phyloP scores from a whole-genome alignment of 2,888 invertebrate species.

The Timema cristinae region DNA sequence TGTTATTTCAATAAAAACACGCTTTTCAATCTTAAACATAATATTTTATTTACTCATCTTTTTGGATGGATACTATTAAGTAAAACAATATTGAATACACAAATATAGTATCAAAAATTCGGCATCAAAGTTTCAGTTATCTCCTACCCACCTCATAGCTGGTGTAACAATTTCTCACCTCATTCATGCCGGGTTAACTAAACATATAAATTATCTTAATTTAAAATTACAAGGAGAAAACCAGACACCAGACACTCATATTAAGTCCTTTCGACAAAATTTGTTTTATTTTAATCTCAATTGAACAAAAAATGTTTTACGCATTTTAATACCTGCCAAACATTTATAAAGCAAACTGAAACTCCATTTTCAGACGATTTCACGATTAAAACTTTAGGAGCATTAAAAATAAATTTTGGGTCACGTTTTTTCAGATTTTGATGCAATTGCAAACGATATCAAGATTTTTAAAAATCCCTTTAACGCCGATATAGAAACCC shows the following conservation, averaged over 20 bases:
- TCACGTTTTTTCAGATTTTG: slow-evolving; percentile 30
- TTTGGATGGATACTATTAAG: no score
- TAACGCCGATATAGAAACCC: slow-evolving; percentile 31
- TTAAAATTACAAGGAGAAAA: slow-evolving; percentile 36
- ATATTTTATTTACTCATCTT: no score
- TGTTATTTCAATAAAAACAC: no score
- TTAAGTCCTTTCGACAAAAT: slow-evolving; percentile 33
- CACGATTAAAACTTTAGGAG: slow-evolving; percentile 34
- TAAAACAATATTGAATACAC: no score
- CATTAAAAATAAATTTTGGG: slow-evolving; percentile 36
- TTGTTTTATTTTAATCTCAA: slow-evolving; percentile 19
- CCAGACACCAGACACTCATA: slow-evolving; percentile 35
- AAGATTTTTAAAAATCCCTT: slow-evolving; percentile 32
- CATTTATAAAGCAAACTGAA: slow-evolving; percentile 35
- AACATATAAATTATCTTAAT: slow-evolving; percentile 34
- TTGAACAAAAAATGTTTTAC: slow-evolving; percentile 30
- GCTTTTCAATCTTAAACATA: no score
- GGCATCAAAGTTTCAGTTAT: no score
- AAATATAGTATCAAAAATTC: no score
- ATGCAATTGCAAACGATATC: slow-evolving; percentile 15
- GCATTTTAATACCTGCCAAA: slow-evolving; percentile 36
- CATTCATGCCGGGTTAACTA: no score
- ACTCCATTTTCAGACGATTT: slow-evolving; percentile 30
- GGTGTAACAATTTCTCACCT: no score
- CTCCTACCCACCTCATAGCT: no score